Evolutionary conservation across 2,888 invertebrate genomes (phyloP).

Genomic region (Dryobota labecula): DNA sequence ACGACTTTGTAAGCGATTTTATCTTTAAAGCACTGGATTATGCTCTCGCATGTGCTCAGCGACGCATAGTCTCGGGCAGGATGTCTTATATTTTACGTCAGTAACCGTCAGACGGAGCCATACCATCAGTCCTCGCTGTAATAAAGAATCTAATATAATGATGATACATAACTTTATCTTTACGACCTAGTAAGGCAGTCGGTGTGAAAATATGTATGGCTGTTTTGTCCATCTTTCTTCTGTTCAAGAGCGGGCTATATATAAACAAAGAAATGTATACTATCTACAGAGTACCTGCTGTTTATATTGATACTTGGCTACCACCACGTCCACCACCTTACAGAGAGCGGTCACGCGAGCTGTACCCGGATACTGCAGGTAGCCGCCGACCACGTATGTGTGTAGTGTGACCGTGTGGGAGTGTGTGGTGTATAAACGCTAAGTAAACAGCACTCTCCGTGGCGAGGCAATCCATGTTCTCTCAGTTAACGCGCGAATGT

Average conservation of each 20-base stretch:
- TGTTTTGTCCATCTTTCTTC: not conserved
- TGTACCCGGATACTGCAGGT: constrained; percentile 12
- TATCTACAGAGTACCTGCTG: too few relatives aligned
- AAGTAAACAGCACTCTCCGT: constrained; percentile 8
- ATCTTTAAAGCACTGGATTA: constrained; percentile 53
- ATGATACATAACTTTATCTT: constrained; percentile 8
- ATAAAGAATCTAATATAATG: constrained; percentile 8
- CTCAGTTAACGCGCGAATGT: constrained; percentile 34
- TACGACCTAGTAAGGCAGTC: not conserved
- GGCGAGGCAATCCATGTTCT: constrained; percentile 12
- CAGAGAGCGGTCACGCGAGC: constrained; percentile 2
- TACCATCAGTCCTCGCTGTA: constrained; percentile 21
- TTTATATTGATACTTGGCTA: not conserved
- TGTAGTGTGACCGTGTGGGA: not conserved
- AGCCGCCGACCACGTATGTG: not conserved
- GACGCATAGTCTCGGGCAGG: constrained; percentile 7
- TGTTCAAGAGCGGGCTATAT: not conserved
- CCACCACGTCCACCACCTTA: not conserved
- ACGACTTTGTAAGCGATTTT: constrained; percentile 47
- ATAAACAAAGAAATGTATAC: not conserved
- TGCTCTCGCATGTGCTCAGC: constrained; percentile 39
- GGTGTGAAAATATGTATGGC: not conserved
- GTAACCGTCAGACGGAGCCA: constrained; percentile 19
- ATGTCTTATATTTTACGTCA: constrained; percentile 18
- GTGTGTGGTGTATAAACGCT: not conserved